Evolutionary conservation across 2,797 vertebrate genomes (phyloP), one percentile per base, ranked within the genome.

Genomic region (Muscicapa comitata): DNA sequence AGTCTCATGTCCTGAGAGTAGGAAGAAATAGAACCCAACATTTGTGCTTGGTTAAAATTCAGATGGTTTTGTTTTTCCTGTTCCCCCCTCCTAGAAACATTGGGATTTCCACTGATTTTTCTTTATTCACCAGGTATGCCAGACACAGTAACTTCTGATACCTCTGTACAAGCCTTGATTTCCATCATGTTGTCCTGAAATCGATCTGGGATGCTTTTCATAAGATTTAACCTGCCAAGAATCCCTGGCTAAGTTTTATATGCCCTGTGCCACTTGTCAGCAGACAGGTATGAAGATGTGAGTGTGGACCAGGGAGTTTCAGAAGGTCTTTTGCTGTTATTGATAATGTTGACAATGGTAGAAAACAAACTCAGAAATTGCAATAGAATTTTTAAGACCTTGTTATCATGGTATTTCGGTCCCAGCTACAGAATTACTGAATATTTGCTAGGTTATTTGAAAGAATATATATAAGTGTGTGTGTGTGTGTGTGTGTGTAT

Each of bases 401-500:
- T 40, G 6, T 70, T 33, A 76, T 75, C 20, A 16, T 9, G 13
- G 5, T 59, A 24, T 55, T 80, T 45, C 48, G 15, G 20, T 71
- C 29, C 29, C 35, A 79, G 0, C 19, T 55, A 51, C 31, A 87
- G 37, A 88, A 80, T 63, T 58, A 21, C 31, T 50, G 18, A 90
- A 4, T 50, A 35, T 78, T 85, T 89, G 66, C 28, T 31, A 58
- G 50, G 2, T 50, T 79, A 37, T 54, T 62, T 66, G 59, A 70
- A 76, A 77, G 7, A 59, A 61, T 35, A 24, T n/a, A 24, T 38
- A 1, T 5, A 4, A 3, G 6, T 14, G 0, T 66, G 5, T 29
- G 0, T 45, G 20, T 43, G n/a, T n/a, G n/a, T n/a, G 6, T 14
- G 0, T 66, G 5, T 29, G 0, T 45, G 20, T 43, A 7, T 43